Percentiles rank a stretch among this genome's conserved stretches.
Conservation (phyloP, 1,140 invertebrate species). For the Caligus rogercresseyi region DNA sequence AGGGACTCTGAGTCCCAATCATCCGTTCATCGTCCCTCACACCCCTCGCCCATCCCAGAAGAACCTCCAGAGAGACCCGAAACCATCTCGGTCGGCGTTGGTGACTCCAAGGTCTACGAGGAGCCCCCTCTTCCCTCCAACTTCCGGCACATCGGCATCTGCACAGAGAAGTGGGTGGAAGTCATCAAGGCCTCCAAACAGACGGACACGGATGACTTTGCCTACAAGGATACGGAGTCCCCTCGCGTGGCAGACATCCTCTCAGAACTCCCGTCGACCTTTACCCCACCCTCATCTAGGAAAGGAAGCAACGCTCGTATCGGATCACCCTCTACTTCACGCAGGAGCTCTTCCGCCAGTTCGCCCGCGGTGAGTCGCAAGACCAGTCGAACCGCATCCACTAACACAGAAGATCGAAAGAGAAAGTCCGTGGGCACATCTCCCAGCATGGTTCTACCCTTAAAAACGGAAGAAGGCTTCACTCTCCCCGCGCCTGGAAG, state of each 20-base stretch:
- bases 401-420: background rate
- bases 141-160: conserved; percentile 14
- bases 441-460: conserved; percentile 5
- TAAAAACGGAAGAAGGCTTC: conserved; percentile 1
- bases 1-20: conserved; percentile 1
- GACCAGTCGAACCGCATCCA: background rate
- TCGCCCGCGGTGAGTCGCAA: background rate
- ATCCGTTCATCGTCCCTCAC: background rate
- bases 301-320: background rate
- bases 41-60: background rate
- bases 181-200: conserved; percentile 19
- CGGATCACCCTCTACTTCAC: background rate
- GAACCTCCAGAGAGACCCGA: background rate
- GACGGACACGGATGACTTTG: conserved; percentile 20
- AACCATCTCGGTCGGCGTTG: conserved; percentile 9
- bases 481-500: conserved; percentile 8
- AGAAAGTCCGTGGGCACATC: conserved; percentile 14
- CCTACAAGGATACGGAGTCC: conserved; percentile 19
- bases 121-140: conserved; percentile 11
- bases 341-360: background rate
- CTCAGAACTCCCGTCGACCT: background rate
- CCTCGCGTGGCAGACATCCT: conserved; percentile 17
- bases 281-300: background rate
- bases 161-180: conserved; percentile 20
- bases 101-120: conserved; percentile 17